Evolutionary conservation across 2,113 vertebrate species (phyloP), one percentile per base, ranked within the genome.

Genomic region (Lathamus discolor): DNA sequence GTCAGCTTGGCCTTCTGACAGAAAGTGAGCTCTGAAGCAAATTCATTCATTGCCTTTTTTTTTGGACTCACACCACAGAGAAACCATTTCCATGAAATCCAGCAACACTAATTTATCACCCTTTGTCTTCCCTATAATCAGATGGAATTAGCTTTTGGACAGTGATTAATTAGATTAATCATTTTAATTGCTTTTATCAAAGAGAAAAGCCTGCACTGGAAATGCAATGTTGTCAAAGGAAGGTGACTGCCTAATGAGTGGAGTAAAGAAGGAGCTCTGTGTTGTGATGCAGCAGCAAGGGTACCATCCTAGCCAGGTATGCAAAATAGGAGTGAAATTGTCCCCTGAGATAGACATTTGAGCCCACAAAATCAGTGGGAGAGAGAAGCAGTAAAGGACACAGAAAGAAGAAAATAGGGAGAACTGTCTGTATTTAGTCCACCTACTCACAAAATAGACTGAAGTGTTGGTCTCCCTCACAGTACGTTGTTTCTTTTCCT

Each of bases 1-100:
- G 98, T 97, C 97, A 98, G 92, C 95, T 98, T 98, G 98, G 98
- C 98, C 95, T 93, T 52, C 15, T 97, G 98, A 98, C 98, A 98
- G 96, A 98, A 98, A 98, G 89, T 83, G 90, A 96, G 96, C 97
- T 97, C 97, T 98, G 94, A 98, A 97, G 97, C 96, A 96, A 97
- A 98, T 98, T 98, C 96, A 98, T 98, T 97, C 97, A 97, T 95
- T 96, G 95, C 97, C 97, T 86, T 92, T 61, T 76, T 97, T 95
- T 96, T 98, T 95, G 83, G 95, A 87, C 94, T 96, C 72, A 68
- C 62, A 96, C 92, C 95, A 96, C 95, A 97, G 93, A 97, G 77
- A 97, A 86, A 96, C 94, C 7, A 27, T 96, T 96, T 93, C 93
- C 85, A 93, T 91, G 91, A 97, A 97, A 98, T 84, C 82, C 94